Evolutionary conservation across 2,888 invertebrate species (phyloP).

Genomic region (Zelleria hepariella): DNA sequence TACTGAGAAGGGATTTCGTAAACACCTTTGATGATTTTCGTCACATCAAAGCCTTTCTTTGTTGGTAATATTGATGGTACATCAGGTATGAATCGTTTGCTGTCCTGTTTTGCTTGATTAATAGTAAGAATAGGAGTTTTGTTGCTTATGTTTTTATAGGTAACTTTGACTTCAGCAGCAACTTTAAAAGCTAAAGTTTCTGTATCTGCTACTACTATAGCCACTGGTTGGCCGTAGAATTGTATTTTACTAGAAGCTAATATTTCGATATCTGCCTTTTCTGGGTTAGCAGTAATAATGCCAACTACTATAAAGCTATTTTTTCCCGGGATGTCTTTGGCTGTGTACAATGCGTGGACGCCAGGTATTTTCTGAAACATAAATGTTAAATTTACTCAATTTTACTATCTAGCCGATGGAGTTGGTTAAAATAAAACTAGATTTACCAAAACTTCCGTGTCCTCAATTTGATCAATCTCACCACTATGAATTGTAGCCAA

Average conservation of each 20-base stretch:
- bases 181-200: slow-evolving; percentile 68
- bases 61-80: slow-evolving; percentile 29
- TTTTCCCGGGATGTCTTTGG: slow-evolving; percentile 78
- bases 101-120: slow-evolving; percentile 56
- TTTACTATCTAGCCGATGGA: too few species aligned
- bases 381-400: too few species aligned
- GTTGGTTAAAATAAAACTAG: neutral
- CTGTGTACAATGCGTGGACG: slow-evolving; percentile 74
- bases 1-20: slow-evolving; percentile 77
- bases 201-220: slow-evolving; percentile 75
- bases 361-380: slow-evolving; percentile 72
- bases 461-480: slow-evolving; percentile 71
- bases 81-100: slow-evolving; percentile 12
- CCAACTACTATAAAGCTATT: slow-evolving; percentile 66
- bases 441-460: slow-evolving; percentile 73
- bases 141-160: slow-evolving; percentile 53
- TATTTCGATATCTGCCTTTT: slow-evolving; percentile 60
- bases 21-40: slow-evolving; percentile 64
- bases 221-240: slow-evolving; percentile 79
- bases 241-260: slow-evolving; percentile 68
- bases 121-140: slow-evolving; percentile 45
- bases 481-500: slow-evolving; percentile 71
- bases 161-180: slow-evolving; percentile 72
- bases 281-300: slow-evolving; percentile 29
- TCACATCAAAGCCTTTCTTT: slow-evolving; percentile 38